Percentiles rank a stretch among this genome's conserved stretches.
These are phyloP conservation scores for Gorsachius goisagi DNA, from an alignment of 2,113 vertebrate genomes.

Conservation along the genomic window DNA sequence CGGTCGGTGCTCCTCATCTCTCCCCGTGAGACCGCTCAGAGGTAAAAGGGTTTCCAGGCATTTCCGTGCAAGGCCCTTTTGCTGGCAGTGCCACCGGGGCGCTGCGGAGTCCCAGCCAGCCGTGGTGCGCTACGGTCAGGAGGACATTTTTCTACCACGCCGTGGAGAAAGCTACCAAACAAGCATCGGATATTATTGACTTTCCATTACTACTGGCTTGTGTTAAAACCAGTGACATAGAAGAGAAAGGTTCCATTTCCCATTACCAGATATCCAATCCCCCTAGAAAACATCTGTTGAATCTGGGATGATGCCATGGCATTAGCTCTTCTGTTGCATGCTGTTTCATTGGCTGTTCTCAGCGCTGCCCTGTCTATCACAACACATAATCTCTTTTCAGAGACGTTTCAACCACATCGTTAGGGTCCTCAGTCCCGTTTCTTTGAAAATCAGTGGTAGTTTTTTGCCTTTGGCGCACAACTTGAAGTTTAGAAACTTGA, in stretches of 20 bases:
- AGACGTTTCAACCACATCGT: slow-evolving; percentile 2
- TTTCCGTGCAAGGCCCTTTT: background rate
- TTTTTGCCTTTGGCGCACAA: slow-evolving; percentile 7
- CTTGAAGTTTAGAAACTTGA: slow-evolving; percentile 26
- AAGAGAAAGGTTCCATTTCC: slow-evolving; percentile 62
- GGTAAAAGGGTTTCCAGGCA: background rate
- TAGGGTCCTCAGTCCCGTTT: background rate
- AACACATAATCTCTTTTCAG: slow-evolving; percentile 16
- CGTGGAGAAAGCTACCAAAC: slow-evolving; percentile 1
- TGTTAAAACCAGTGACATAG: slow-evolving; percentile 48
- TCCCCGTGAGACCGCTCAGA: background rate
- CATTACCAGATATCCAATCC: slow-evolving; percentile 66
- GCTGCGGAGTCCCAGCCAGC: background rate
- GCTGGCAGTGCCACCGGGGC: fast-evolving
- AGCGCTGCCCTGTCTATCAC: slow-evolving; percentile 15
- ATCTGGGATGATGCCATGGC: slow-evolving; percentile 61
- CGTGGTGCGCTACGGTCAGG: fast-evolving
- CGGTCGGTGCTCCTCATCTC: background rate
- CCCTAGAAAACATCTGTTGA: slow-evolving; percentile 66
- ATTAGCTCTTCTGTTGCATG: slow-evolving; percentile 51
- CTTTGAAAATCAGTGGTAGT: slow-evolving; percentile 32
- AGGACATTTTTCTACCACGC: background rate
- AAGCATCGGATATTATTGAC: background rate
- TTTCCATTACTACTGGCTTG: slow-evolving; percentile 38
- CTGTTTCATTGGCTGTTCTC: slow-evolving; percentile 56